Percentiles rank a stretch among this genome's conserved stretches.
Evolutionary conservation across 2,113 vertebrate species (phyloP).

Genomic region (Cromileptes altivelis): DNA sequence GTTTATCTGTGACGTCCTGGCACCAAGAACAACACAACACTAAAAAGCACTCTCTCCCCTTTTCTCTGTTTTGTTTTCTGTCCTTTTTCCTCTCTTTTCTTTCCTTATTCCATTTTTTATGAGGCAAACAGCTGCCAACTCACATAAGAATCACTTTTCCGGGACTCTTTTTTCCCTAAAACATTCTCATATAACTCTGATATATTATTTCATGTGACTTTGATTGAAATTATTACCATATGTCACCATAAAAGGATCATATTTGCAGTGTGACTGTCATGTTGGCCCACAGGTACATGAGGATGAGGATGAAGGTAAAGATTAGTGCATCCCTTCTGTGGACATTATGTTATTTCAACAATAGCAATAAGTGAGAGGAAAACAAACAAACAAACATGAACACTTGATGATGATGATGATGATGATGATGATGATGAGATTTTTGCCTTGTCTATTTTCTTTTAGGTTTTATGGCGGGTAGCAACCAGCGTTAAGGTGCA

Average conservation of each 20-base stretch:
- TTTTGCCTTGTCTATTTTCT: no score
- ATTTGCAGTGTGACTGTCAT: neutral
- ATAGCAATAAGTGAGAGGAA: no score
- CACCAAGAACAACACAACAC: conserved; percentile 24
- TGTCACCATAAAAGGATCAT: neutral
- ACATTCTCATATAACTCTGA: neutral
- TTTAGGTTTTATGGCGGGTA: no score
- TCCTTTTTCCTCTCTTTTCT: neutral
- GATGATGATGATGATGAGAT: no score
- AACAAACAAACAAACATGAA: no score
- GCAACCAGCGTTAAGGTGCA: no score
- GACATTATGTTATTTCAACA: neutral
- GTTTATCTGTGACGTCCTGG: conserved; percentile 14
- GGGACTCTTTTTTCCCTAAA: no score
- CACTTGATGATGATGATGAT: no score
- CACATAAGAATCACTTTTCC: no score
- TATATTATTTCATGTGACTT: neutral
- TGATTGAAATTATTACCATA: neutral
- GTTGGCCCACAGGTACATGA: neutral
- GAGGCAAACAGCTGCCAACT: no score
- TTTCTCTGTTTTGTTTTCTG: neutral
- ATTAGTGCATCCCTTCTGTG: neutral
- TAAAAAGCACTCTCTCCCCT: conserved; percentile 54
- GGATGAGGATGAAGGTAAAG: neutral
- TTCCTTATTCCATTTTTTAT: neutral